Evolutionary conservation across 2,888 invertebrate species (phyloP), one percentile per base, ranked within the genome.

Genomic region (Furcula furcula): DNA sequence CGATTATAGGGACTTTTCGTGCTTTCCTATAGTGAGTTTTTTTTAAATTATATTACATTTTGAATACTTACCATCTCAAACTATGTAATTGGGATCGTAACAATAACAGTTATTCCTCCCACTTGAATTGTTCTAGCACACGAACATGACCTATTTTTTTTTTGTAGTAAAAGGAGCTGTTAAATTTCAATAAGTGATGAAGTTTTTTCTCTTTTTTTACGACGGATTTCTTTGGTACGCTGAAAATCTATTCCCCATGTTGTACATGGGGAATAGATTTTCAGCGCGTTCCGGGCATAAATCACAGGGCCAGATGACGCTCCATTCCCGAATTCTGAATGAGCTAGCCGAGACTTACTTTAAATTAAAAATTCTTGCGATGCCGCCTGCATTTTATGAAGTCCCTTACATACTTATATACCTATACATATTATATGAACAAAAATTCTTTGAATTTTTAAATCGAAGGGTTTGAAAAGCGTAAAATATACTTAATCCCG

Each of bases 291-390:
- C 60, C 59, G 59, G 64, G 68, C 61, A 81, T 82, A 82, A 81
- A 82, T 81, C 80, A 80, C 67, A 40, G 60, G 40, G 58, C 68
- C 74, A 80, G 78, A 70, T 75, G 78, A 74, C 77, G 81, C 69
- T 48, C 57, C 57, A 61, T 67, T 73, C 65, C 55, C 70, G 80
- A 83, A 82, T 84, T 74, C 68, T 74, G 71, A 65, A 79, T 78
- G 71, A 76, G 72, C 56, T 55, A 55, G 56, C 49, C 50, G 53
- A 51, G 54, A 58, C 54, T 51, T 60, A 65, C 57, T 56, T 64
- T 44, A 55, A 60, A 61, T 59, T 60, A 60, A 56, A 55, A 46
- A 50, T 57, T 54, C 34, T 54, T 31, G 30, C 36, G 43, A 41
- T 29, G 25, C 41, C 46, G 31, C 26, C 36, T 34, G 49, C 31